Conservation (phyloP, 2,888 invertebrate species). For the Lycophotia porphyrea region DNA sequence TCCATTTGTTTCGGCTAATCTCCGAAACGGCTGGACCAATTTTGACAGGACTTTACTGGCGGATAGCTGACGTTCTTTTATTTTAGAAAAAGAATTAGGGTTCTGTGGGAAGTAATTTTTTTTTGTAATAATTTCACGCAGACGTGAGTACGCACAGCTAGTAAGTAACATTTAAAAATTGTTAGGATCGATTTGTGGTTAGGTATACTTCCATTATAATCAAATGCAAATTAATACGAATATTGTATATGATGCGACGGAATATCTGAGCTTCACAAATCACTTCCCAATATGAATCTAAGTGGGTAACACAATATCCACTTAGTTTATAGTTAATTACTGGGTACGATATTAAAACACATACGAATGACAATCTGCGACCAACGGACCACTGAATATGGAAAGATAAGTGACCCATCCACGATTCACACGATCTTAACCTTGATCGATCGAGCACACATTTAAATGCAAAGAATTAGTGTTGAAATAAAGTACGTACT, state of each 20-base stretch:
- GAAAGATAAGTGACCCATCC: neutral
- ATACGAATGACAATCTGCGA: neutral
- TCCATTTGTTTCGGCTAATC: too few relatives aligned
- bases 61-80: too few relatives aligned
- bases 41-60: too few relatives aligned
- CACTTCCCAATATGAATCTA: neutral
- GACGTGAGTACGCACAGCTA: too few relatives aligned
- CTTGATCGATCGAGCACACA: neutral
- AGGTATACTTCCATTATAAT: neutral
- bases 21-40: too few relatives aligned
- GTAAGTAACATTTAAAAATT: neutral
- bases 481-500: slow-evolving; percentile 28
- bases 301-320: neutral
- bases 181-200: neutral
- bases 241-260: neutral
- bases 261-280: neutral
- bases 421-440: neutral
- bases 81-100: too few relatives aligned
- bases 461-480: neutral
- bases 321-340: neutral
- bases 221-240: neutral
- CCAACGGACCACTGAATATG: neutral
- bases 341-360: too few relatives aligned
- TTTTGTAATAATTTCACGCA: too few relatives aligned
- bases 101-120: too few relatives aligned